phyloP scores from a whole-genome alignment of 53 echinoderm and acorn worm species.

The Temnopleurus reevesii region DNA sequence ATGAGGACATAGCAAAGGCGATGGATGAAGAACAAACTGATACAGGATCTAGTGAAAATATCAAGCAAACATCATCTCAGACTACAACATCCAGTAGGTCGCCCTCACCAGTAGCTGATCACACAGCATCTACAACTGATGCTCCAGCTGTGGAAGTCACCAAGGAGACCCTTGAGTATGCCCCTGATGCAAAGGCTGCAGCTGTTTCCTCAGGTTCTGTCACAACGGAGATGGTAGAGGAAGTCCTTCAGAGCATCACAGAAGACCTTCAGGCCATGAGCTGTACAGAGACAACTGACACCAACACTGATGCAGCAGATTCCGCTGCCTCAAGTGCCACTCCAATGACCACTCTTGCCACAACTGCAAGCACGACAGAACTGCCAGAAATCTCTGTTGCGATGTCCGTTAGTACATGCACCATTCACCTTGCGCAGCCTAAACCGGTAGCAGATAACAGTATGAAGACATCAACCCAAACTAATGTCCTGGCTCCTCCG shows the following conservation, averaged over 20 bases:
- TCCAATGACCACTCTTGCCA: background rate
- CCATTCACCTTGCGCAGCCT: constrained; percentile 25
- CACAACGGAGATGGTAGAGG: constrained; percentile 67
- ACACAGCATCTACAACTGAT: background rate
- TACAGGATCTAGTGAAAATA: background rate
- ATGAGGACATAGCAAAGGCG: constrained; percentile 94
- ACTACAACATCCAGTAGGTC: background rate
- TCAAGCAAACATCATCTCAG: background rate
- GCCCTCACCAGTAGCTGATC: background rate
- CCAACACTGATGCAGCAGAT: background rate
- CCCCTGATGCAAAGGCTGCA: constrained; percentile 26
- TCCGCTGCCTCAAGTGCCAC: constrained; percentile 10
- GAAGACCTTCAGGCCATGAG: constrained; percentile 46
- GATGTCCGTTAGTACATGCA: constrained; percentile 41
- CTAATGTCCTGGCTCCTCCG: background rate
- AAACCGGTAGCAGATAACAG: background rate
- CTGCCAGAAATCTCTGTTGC: background rate
- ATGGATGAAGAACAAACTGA: constrained; percentile 76
- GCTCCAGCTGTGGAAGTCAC: background rate
- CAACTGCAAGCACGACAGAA: background rate
- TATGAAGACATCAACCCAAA: background rate
- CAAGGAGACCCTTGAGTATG: background rate
- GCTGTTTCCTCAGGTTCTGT: constrained; percentile 10
- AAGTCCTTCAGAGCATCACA: constrained; percentile 61
- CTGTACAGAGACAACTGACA: background rate